phyloP scores from a whole-genome alignment of 2,113 vertebrate genomes.

The Verasper variegatus region DNA sequence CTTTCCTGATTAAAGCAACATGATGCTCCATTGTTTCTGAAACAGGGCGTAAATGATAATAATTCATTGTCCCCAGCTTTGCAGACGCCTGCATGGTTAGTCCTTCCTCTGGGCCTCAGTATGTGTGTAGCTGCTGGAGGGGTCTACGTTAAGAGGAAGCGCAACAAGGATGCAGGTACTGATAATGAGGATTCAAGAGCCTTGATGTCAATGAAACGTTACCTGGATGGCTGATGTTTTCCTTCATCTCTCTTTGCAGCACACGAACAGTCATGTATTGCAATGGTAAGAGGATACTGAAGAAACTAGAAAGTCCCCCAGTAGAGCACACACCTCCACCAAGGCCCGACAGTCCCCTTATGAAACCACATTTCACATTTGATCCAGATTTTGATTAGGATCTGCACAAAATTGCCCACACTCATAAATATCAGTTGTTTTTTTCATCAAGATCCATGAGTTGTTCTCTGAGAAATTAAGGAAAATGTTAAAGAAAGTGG shows the following conservation, averaged over 20 bases:
- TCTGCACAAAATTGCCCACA: too few relatives aligned
- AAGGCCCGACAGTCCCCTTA: too few relatives aligned
- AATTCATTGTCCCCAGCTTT: conserved; percentile 29
- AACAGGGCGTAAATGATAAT: background rate
- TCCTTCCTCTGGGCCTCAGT: conserved; percentile 39
- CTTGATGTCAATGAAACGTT: background rate
- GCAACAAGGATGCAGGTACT: conserved; percentile 42
- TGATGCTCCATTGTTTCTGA: background rate
- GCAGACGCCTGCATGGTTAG: conserved; percentile 29
- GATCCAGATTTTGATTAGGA: too few relatives aligned
- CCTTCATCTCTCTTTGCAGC: conserved; percentile 27
- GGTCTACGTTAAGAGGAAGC: conserved; percentile 52
- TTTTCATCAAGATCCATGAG: too few relatives aligned
- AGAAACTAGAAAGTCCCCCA: background rate
- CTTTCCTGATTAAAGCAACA: background rate
- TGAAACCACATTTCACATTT: too few relatives aligned
- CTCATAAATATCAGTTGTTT: too few relatives aligned
- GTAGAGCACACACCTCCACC: background rate
- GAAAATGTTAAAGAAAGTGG: too few relatives aligned
- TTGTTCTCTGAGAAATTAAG: too few relatives aligned
- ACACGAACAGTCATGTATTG: conserved; percentile 16
- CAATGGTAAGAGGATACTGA: conserved; percentile 46
- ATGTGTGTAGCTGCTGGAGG: conserved; percentile 28
- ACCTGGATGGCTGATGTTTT: background rate
- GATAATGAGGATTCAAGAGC: background rate